Evolutionary conservation across 1,140 invertebrate genomes (phyloP), one percentile per base, ranked within the genome.

Genomic region (Habropoda laboriosa): DNA sequence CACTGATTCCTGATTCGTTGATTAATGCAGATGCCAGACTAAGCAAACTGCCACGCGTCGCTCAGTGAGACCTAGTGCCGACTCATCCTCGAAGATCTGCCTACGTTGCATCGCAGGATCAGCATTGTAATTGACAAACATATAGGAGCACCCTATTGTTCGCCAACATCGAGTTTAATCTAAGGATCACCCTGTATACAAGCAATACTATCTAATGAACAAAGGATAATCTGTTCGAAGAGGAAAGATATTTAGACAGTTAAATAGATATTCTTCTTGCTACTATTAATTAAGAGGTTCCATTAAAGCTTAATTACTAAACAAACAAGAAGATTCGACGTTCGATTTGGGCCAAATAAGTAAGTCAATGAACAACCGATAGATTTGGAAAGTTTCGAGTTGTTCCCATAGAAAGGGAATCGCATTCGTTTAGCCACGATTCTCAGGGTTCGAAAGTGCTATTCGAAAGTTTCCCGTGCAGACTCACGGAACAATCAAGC

Each of bases 21-120:
- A 16, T 84, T 71, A 55, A n/a, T 40, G 45, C 83, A 85, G 83
- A 85, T 85, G 66, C 77, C 77, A 63, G 82, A 64, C 74, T 72
- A 84, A 77, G 77, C 38, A 45, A 74, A 72, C 77, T 60, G 82
- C 53, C 70, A 32, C 66, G 42, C 64, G 58, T 53, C 30, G 18
- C 7, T 13, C 12, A n/a, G 38, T 42, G 32, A 70, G 42, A 51
- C 8, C n/a, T 61, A 30, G 32, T 16, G 12, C 4, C 64, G 27
- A 18, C 24, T 8, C 72, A 0, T 4, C 24, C 6, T n/a, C 16
- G 24, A 40, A 63, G 58, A 60, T 3, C 27, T 16, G 57, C 40
- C 68, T 45, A 51, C 16, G 18, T 71, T 30, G 24, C 13, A 21
- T 18, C 18, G 18, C 0, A 8, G 38, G 55, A 72, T 24, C 27